Percentiles rank a stretch among this genome's conserved stretches.
Conservation (phyloP, 2,888 invertebrate genomes). For the Galerucella pusilla region DNA sequence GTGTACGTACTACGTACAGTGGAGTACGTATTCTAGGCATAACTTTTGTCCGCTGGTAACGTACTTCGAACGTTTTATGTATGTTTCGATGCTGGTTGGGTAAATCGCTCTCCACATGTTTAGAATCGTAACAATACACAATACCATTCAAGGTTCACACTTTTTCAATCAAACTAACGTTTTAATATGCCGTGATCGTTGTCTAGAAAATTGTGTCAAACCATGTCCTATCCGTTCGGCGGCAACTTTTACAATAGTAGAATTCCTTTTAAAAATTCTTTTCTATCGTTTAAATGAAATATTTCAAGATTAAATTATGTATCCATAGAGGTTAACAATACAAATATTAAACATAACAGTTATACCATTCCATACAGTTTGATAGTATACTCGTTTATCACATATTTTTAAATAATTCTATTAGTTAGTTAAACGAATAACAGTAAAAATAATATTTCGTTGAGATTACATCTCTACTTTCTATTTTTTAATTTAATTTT, state of each 20-base stretch:
- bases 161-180: slow-evolving; percentile 15
- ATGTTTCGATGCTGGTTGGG: too few species aligned
- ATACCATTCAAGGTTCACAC: slow-evolving; percentile 17
- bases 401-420: neutral
- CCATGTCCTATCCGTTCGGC: slow-evolving; percentile 26
- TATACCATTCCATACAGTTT: neutral
- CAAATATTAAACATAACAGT: neutral
- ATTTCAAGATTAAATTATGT: neutral
- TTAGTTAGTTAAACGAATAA: neutral
- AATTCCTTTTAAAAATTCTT: neutral
- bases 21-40: too few species aligned
- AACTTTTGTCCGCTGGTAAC: too few species aligned
- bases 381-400: neutral
- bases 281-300: neutral
- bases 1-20: too few species aligned
- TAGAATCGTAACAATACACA: slow-evolving; percentile 12
- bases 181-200: slow-evolving; percentile 18
- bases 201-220: slow-evolving; percentile 21
- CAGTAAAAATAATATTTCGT: neutral
- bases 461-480: too few species aligned
- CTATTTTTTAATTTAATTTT: too few species aligned
- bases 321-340: neutral
- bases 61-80: too few species aligned
- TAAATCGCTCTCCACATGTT: slow-evolving; percentile 7
- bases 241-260: slow-evolving; percentile 14